Conservation (phyloP, 23 tunicate genomes). For the Trididemnum miniatum region DNA sequence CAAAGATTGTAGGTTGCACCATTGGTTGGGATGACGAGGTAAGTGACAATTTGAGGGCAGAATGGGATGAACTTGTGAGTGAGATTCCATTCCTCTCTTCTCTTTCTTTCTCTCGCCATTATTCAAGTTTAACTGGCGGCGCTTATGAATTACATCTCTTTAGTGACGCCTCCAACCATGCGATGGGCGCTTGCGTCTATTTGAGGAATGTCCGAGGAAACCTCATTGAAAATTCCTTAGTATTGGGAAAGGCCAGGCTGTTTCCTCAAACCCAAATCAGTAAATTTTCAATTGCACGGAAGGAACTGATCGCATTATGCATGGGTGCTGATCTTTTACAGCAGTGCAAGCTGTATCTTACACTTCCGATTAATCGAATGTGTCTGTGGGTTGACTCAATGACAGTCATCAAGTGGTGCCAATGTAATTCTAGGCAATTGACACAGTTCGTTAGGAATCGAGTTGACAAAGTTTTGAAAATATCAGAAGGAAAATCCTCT, state of each 20-base stretch:
- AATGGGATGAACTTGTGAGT: not conserved
- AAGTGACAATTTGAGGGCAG: not conserved
- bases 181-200: slow-evolving; percentile 3
- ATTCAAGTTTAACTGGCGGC: not conserved
- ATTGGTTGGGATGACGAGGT: not conserved
- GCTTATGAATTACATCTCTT: not conserved
- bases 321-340: slow-evolving; percentile 1
- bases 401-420: slow-evolving; percentile 26
- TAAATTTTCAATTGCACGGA: slow-evolving; percentile 18
- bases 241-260: not conserved
- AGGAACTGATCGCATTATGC: slow-evolving; percentile 21
- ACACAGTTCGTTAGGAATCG: slow-evolving; percentile 12
- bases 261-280: not conserved
- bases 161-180: slow-evolving; percentile 3
- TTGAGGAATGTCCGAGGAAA: not conserved
- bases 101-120: not conserved
- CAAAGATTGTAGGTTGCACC: not conserved
- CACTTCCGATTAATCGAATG: not conserved
- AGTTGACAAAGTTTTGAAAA: not conserved
- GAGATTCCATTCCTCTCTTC: not conserved
- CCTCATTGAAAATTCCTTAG: not conserved
- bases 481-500: not conserved
- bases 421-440: not conserved
- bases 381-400: slow-evolving; percentile 6
- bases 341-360: not conserved